Base-by-base conservation (phyloP, 2,797 vertebrate species). In the Acridotheres tristis region DNA sequence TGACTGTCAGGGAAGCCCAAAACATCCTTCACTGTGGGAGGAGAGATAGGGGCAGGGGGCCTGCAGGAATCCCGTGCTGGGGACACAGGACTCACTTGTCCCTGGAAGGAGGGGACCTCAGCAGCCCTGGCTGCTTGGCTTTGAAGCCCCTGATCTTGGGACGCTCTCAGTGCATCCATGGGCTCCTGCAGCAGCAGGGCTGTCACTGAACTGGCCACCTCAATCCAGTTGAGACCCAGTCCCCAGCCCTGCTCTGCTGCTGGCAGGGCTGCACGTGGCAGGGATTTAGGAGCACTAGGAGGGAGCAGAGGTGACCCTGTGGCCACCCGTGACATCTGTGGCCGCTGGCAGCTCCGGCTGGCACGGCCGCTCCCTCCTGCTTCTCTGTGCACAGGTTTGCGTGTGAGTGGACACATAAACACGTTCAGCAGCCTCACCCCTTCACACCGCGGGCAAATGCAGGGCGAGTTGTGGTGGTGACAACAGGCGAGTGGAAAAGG, bases 361-460 rank as follows among this genome's bases (percentile, higher is more conserved):
- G 6, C 42, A 51, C 29, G 26, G 11, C n/a, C 0, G 0, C 19
- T 22, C 15, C 48, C 42, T 61, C 15, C 65, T 17, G 29, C 48
- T 26, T 18, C 69, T 21, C 47, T 15, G 17, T 4, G 32, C 29
- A 1, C 3, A 1, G 3, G 7, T 21, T 34, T 4, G 1, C 25
- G 10, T 7, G 40, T 1, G 13, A 13, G 40, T 27, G 23, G 1
- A 1, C 32, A 38, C 5, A 3, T 16, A 50, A 51, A 27, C 3
- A 4, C 9, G 1, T 3, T 15, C 47, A 34, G 29, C 45, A 18
- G 20, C 63, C 73, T 75, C 51, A 5, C 30, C 43, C 59, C 75
- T 30, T 30, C 18, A 4, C 3, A 5, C 47, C 6, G 1, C 7
- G 16, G n/a, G 5, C 23, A 34, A 3, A 25, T 9, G 16, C 25